Evolutionary conservation across 2,888 invertebrate species (phyloP), one percentile per base, ranked within the genome.

Genomic region (Dioctria linearis): DNA sequence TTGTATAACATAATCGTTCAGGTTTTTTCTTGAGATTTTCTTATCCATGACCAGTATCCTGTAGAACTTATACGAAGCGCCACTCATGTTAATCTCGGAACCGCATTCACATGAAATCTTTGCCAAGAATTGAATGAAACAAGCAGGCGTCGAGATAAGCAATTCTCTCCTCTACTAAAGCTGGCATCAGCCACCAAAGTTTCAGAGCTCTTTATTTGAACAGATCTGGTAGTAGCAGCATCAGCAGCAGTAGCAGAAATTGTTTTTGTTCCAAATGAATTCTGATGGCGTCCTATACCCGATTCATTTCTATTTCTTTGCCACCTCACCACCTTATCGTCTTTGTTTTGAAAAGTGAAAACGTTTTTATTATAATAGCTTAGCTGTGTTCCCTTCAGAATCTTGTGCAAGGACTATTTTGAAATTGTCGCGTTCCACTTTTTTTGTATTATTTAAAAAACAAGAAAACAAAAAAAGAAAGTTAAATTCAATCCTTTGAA

Each of bases 201-300:
- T 9, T 42, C 25, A 25, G 3, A 69, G 11, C 49, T 69, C 51
- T 51, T 69, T 69, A 69, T 73, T 57, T 73, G 54, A 39, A 73
- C n/a, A 73, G 73, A 54, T 73, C 37, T 73, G 9, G 4, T 40
- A 43, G 69, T 6, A 25, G 25, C 42, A 9, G 11, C 25, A 25
- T 25, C 25, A 25, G 25, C 25, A 25, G 25, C 25, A 25, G 25
- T 25, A 25, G 25, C 25, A 25, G 25, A 25, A 25, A 25, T 73
- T 73, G 49, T 73, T 73, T 37, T 69, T 69, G 69, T 49, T 49
- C 37, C 49, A 69, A 69, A 69, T 69, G 69, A 37, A 39, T 51
- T 49, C 37, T 49, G 67, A 25, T 67, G 67, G 49, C 25, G 67
- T 25, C 51, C 39, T 49, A 25, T 25, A 49, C 11, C 46, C 49